Base-by-base conservation (phyloP, 2,797 vertebrate genomes). In the Myotis daubentonii region DNA sequence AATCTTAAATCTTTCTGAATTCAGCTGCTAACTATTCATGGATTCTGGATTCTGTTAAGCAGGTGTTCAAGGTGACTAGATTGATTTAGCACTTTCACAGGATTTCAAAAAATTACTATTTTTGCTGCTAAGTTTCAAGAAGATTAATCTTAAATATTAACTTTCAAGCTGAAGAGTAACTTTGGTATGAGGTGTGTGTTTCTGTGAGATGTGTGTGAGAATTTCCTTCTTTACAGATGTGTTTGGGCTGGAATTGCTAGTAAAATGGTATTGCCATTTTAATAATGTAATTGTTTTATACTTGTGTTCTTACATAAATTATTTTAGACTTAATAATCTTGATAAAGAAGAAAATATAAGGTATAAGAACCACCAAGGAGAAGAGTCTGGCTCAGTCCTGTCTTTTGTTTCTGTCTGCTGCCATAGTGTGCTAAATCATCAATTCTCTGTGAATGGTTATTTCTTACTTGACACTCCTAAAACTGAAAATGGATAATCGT, bases 61-160 rank as follows among this genome's bases (percentile, higher is more conserved):
- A 94, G 25, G 20, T 78, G 9, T 93, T 96, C 30, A 83, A 70
- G 25, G 23, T 79, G 55, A 93, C 47, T 86, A 89, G 70, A 79
- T 76, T 82, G 62, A 86, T 72, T 83, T 95, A 94, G 20, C 38
- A 83, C 22, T 82, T 92, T 68, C 68, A 87, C 47, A 86, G 71
- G 12, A 33, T 82, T 71, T 93, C 83, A 19, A 0, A 8, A 83
- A 90, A 79, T 92, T 51, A 72, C 55, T 51, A 2, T 83, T 82
- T 95, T 95, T 91, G 25, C 75, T 89, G 17, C 62, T 87, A 75
- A 80, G 17, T 89, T 96, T 94, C n/a, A 80, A 93, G 53, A 65
- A 11, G 33, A 51, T 90, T 89, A 44, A 47, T 95, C 51, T 85
- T 57, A 81, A 92, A 89, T 36, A 33, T 47, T 94, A 81, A 85